Evolutionary conservation across 1,140 invertebrate genomes (phyloP), one percentile per base, ranked within the genome.

Genomic region (Ptiloglossa arizonensis): DNA sequence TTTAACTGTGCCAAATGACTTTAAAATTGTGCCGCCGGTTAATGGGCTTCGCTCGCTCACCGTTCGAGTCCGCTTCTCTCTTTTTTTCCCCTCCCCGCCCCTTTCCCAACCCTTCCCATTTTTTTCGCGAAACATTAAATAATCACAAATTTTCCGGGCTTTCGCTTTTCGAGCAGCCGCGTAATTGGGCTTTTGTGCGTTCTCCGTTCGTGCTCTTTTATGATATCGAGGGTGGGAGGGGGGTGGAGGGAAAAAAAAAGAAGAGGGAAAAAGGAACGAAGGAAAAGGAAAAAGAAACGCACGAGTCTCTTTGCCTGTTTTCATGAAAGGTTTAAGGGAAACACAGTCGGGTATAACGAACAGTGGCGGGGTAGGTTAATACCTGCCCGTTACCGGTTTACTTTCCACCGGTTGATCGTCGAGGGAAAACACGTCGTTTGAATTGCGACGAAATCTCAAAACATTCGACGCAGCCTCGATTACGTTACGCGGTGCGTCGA

Each of bases 171-270:
- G 46, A 74, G 77, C 52, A 41, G 54, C 50, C 63, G 32, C 56
- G 64, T 79, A 79, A 83, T 83, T 79, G 70, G 48, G 68, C 80
- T 82, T 78, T 74, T 83, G 64, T 66, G 29, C 68, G 32, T 52
- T 74, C 48, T 48, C n/a, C 24, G 64, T 70, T 54, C 57, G 56
- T 59, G 57, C 56, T 63, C 63, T 69, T 79, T 82, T 82, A 50
- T 79, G 50, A 59, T 27, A 59, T 75, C 63, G 72, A 32, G 13
- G 11, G 24, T 13, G 8, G 0, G 64, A 50, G n/a, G 5, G 0
- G 13, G 19, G 6, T 0, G 29, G 19, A 19, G 29, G 29, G 56
- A 4, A 13, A 6, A 13, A n/a, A 13, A 50, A n/a, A 5, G 5
- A 5, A 29, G 17, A 59, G 19, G 48, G 35, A 35, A 50, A 82